A percentile compares a stretch with the other conserved stretches of the same genome.
phyloP scores from a whole-genome alignment of 1,140 invertebrate genomes.

The Adoxophyes honmai region DNA sequence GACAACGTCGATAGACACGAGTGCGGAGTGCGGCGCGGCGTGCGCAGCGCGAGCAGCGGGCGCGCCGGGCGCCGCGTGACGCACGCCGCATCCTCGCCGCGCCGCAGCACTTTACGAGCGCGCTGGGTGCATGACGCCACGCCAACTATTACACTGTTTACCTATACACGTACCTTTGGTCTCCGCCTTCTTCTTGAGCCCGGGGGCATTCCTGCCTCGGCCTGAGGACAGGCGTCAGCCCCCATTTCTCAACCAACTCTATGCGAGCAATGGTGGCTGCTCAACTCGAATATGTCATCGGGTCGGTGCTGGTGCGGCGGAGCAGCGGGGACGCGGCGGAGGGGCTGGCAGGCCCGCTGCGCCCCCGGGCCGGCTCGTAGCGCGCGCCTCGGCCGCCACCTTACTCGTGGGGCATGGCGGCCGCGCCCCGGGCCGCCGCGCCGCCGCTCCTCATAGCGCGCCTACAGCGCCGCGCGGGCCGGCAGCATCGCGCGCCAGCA shows the following conservation, averaged over 20 bases:
- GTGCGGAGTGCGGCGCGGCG: constrained; percentile 23
- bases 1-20: constrained; percentile 37
- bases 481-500: constrained; percentile 28
- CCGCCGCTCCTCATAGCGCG: constrained; percentile 43
- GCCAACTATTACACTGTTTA: constrained; percentile 10
- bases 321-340: constrained; percentile 46
- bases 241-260: constrained; percentile 97
- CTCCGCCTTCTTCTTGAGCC: constrained; percentile 82
- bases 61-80: constrained; percentile 27
- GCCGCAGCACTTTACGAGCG: constrained; percentile 50
- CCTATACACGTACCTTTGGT: constrained; percentile 79
- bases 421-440: constrained; percentile 22
- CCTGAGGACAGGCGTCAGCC: constrained; percentile 95
- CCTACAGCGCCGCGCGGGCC: constrained; percentile 26
- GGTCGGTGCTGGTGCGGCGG: constrained; percentile 48
- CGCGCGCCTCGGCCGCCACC: constrained; percentile 56
- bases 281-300: constrained; percentile 69
- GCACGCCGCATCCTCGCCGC: constrained; percentile 26
- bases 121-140: constrained; percentile 17
- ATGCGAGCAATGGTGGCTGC: constrained; percentile 94
- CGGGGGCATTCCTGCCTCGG: constrained; percentile 94
- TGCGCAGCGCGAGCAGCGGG: constrained; percentile 27
- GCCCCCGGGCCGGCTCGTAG: constrained; percentile 53
- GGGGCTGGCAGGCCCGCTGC: constrained; percentile 59
- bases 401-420: constrained; percentile 55